Percentiles rank a stretch among this genome's conserved stretches.
Conservation (phyloP, 64 coral and sea anemone species). For the Astreopora myriophthalma region DNA sequence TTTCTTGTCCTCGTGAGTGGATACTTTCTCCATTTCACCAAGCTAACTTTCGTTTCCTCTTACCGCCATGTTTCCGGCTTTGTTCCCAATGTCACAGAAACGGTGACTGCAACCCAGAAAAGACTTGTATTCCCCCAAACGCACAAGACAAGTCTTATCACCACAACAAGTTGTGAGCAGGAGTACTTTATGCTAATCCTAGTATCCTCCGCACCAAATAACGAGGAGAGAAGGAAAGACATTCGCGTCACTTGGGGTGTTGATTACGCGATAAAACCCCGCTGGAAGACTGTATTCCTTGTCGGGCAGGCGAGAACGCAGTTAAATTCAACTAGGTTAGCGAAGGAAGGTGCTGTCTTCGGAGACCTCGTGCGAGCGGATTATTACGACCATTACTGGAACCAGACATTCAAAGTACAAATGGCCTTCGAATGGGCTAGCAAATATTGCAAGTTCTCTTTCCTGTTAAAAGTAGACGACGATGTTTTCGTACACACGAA, state of each 20-base stretch:
- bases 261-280: neutral
- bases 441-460: neutral
- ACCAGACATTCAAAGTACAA: neutral
- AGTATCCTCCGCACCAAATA: neutral
- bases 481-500: neutral
- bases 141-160: neutral
- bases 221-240: neutral
- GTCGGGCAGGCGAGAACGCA: neutral
- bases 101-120: too few species aligned
- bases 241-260: neutral
- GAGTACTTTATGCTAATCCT: neutral
- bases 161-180: neutral
- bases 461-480: neutral
- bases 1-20: too few species aligned
- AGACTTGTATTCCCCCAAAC: too few species aligned
- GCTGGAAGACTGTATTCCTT: neutral
- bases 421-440: constrained; percentile 7
- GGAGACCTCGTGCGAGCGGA: neutral
- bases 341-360: neutral
- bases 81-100: too few species aligned
- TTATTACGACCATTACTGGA: constrained; percentile 11
- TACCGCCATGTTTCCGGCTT: too few species aligned
- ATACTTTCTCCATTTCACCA: too few species aligned
- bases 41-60: too few species aligned
- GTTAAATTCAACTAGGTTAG: neutral